Conservation (phyloP, 2,113 vertebrate genomes). For the Oncorhynchus gorbuscha region DNA sequence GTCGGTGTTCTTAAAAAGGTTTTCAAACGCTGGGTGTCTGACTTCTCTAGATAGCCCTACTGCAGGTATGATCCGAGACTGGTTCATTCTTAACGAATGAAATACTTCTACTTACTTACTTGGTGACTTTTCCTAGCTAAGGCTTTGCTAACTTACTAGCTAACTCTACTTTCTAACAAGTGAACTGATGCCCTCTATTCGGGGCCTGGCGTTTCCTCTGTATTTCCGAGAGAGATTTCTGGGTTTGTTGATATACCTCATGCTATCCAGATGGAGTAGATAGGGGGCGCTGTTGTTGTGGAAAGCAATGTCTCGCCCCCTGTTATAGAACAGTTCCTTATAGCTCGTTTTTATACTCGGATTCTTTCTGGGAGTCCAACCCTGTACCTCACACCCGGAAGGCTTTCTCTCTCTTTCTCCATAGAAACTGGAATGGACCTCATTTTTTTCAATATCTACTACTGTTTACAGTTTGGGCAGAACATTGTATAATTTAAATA, state of each 20-base stretch:
- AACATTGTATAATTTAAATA: conserved; percentile 95
- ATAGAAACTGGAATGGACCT: conserved; percentile 91
- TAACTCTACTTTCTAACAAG: conserved; percentile 46
- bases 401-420: conserved; percentile 74
- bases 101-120: conserved; percentile 27
- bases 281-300: conserved; percentile 67
- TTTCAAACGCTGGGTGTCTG: conserved; percentile 6
- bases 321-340: conserved; percentile 16
- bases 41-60: background rate
- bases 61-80: background rate
- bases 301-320: conserved; percentile 47
- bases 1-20: conserved; percentile 1
- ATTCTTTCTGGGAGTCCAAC: no score
- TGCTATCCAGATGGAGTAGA: conserved; percentile 54
- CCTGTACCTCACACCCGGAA: conserved; percentile 71
- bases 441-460: conserved; percentile 98
- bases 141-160: conserved; percentile 42
- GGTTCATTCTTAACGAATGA: conserved; percentile 10
- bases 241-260: conserved; percentile 77
- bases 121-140: conserved; percentile 35
- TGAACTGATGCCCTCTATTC: conserved; percentile 35
- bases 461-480: conserved; percentile 99
- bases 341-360: no score
- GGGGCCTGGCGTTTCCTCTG: conserved; percentile 48
- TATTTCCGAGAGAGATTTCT: conserved; percentile 38